phyloP scores from a whole-genome alignment of 2,888 invertebrate genomes.

The Chirona hameri region DNA sequence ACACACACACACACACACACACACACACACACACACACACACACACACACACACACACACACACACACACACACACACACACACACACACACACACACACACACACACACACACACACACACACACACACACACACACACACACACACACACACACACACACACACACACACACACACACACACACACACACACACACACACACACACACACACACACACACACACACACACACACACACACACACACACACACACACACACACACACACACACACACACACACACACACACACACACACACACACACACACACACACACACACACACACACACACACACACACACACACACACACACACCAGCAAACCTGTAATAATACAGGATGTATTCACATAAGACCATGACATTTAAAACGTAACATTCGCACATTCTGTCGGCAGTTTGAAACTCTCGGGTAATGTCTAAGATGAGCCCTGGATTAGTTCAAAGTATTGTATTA shows the following conservation, averaged over 20 bases:
- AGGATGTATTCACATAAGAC: too few species aligned
- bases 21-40: constrained; percentile 8
- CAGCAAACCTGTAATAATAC: too few species aligned
- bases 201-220: constrained; percentile 8
- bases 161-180: not conserved
- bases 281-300: not conserved
- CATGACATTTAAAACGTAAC: too few species aligned
- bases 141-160: constrained; percentile 8
- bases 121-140: not conserved
- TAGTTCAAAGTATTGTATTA: too few species aligned
- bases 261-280: constrained; percentile 8
- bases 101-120: not conserved
- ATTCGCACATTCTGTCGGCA: too few species aligned
- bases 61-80: not conserved
- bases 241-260: not conserved
- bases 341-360: not conserved
- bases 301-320: not conserved
- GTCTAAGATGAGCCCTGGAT: too few species aligned
- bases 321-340: constrained; percentile 8
- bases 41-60: not conserved
- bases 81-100: constrained; percentile 8
- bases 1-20: not conserved
- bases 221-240: not conserved
- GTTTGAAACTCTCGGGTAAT: too few species aligned
- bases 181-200: not conserved